A percentile compares a stretch with the other conserved stretches of the same genome.
phyloP scores from a whole-genome alignment of 2,113 vertebrate species.

The Heteronetta atricapilla region DNA sequence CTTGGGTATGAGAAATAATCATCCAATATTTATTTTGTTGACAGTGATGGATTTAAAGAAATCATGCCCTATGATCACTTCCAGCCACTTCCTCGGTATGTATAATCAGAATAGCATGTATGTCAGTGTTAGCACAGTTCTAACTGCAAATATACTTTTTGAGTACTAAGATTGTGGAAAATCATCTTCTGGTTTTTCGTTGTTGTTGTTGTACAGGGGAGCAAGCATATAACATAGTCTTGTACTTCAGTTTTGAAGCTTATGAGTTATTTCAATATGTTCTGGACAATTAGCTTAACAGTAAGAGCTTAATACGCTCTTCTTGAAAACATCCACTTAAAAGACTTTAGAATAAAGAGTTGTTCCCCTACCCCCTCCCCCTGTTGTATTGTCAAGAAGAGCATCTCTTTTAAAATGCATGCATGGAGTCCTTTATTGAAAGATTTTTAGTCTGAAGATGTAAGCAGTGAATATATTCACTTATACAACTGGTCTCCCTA shows the following conservation, averaged over 20 bases:
- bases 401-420: not conserved
- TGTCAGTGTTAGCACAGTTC: not conserved
- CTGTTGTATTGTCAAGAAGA: not conserved
- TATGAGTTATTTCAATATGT: not conserved
- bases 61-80: slow-evolving; percentile 97
- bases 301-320: not conserved
- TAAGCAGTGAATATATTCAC: not conserved
- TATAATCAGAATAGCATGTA: not conserved
- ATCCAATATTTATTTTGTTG: slow-evolving; percentile 59
- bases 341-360: not conserved
- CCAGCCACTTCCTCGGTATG: slow-evolving; percentile 93
- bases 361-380: not conserved
- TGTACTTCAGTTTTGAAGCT: not conserved
- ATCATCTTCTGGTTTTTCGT: not conserved
- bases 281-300: not conserved
- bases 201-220: not conserved
- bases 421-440: not conserved
- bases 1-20: not conserved
- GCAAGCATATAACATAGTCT: not conserved
- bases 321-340: not conserved
- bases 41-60: slow-evolving; percentile 94
- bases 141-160: not conserved
- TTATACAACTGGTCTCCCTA: not conserved
- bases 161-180: not conserved
- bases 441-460: not conserved